Conservation (phyloP, 2,113 vertebrate species). For the Megalops atlanticus region DNA sequence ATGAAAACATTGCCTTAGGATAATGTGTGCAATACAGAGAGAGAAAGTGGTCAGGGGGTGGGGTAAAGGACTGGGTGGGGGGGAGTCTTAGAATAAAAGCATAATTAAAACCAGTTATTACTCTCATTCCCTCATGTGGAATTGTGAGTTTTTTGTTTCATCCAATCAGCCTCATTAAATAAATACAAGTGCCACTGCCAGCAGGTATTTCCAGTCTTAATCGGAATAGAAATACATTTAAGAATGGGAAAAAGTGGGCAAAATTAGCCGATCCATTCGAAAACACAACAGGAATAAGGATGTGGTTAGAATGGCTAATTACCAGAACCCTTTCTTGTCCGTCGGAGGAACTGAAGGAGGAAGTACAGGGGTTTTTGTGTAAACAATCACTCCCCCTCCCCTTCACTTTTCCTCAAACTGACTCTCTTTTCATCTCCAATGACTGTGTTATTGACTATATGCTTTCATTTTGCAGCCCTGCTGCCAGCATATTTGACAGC, state of each 20-base stretch:
- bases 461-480: too few species aligned
- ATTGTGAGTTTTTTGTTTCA: conserved; percentile 8
- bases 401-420: too few species aligned
- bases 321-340: conserved; percentile 48
- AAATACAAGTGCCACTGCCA: neutral
- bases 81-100: conserved; percentile 6
- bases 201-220: conserved; percentile 18
- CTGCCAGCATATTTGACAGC: too few species aligned
- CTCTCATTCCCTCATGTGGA: neutral
- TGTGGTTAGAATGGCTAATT: conserved; percentile 64
- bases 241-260: neutral
- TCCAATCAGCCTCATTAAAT: conserved; percentile 6
- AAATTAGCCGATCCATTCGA: neutral
- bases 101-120: conserved; percentile 5
- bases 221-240: conserved; percentile 5
- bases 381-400: too few species aligned
- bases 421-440: too few species aligned
- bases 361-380: too few species aligned
- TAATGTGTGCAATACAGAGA: neutral
- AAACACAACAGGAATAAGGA: conserved; percentile 54
- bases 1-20: neutral
- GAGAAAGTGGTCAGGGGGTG: neutral
- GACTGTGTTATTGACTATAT: too few species aligned
- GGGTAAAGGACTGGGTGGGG: too few species aligned
- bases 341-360: conserved; percentile 35